A percentile compares a stretch with the other conserved stretches of the same genome.
These are phyloP conservation scores for Melangyna quadrimaculata DNA, from an alignment of 2,888 invertebrate genomes.

Conservation along the genomic window DNA sequence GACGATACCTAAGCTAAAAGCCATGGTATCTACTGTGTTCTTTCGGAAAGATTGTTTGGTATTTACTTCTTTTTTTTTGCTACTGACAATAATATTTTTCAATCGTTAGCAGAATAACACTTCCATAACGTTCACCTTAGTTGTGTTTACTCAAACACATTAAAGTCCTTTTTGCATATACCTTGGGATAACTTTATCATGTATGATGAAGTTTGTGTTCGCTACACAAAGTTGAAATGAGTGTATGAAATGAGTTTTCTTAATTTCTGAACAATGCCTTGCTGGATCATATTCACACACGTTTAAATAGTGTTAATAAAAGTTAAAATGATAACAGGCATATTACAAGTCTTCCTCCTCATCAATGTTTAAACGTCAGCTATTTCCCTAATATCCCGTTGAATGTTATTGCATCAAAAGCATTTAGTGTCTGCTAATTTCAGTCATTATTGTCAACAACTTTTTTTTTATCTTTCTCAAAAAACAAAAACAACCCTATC, in stretches of 20 bases:
- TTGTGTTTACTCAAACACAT: neutral
- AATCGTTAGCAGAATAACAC: neutral
- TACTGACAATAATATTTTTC: neutral
- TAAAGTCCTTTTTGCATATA: neutral
- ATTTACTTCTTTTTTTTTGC: neutral
- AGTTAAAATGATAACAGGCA: neutral
- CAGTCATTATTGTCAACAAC: slow-evolving; percentile 4
- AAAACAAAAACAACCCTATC: neutral
- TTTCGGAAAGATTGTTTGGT: no score
- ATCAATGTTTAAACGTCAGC: neutral
- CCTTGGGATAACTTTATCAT: neutral
- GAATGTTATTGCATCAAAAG: neutral
- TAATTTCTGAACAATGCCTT: neutral
- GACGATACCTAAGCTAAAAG: no score
- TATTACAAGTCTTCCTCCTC: neutral
- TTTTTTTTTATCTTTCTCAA: neutral
- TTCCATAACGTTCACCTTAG: neutral
- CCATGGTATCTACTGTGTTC: no score
- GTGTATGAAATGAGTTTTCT: neutral
- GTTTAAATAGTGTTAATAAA: neutral
- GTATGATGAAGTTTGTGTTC: neutral
- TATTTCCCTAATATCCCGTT: neutral
- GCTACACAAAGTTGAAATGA: neutral
- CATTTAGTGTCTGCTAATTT: slow-evolving; percentile 1
- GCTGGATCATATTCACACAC: neutral